These are phyloP conservation scores for Halcyon leucocephala DNA, from an alignment of 2,797 vertebrate species.

Conservation along the genomic window DNA sequence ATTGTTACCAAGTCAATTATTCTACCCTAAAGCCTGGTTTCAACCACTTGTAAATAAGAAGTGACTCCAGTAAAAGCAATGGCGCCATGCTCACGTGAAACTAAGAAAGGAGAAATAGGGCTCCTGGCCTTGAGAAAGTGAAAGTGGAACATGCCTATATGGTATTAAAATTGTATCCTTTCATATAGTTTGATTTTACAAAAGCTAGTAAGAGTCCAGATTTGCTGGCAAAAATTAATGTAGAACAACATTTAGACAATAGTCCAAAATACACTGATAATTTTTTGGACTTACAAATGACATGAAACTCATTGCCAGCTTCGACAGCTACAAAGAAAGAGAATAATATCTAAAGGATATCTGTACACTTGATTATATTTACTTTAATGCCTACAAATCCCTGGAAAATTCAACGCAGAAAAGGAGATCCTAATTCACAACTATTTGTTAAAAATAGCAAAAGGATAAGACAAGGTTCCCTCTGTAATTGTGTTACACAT, in stretches of 20 bases:
- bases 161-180: neutral
- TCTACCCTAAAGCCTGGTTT: slow-evolving; percentile 6
- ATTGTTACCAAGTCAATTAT: slow-evolving; percentile 11
- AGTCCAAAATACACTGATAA: neutral
- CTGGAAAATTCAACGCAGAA: neutral
- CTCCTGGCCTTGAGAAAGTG: neutral
- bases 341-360: neutral
- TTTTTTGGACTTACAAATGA: neutral
- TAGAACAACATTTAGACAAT: neutral
- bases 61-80: neutral
- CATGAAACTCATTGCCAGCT: neutral
- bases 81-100: neutral
- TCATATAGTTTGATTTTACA: neutral
- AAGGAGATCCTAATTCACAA: neutral
- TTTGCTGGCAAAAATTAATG: neutral
- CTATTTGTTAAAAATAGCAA: neutral
- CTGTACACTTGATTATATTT: neutral
- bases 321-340: neutral
- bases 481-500: neutral
- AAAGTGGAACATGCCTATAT: neutral
- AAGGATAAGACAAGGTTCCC: neutral
- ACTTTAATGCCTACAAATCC: neutral
- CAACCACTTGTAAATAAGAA: neutral
- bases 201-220: neutral
- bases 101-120: neutral